Evolutionary conservation across 1,140 invertebrate genomes (phyloP), one percentile per base, ranked within the genome.

Genomic region (Lucilia cuprina): DNA sequence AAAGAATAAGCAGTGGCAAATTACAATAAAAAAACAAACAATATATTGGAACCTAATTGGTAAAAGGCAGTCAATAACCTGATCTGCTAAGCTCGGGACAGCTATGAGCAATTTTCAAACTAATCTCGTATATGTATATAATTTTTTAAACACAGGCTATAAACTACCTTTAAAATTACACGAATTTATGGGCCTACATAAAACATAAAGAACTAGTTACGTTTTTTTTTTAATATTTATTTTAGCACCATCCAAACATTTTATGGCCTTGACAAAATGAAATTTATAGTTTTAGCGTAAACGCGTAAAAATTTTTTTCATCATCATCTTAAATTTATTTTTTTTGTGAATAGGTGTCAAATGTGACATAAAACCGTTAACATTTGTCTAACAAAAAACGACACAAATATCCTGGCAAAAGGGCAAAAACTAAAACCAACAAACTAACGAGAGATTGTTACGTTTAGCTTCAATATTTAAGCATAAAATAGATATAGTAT

Each of bases 321-420:
- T 60, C 17, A 17, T 60, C 50, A 60, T 60, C 13, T 60, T 60
- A 12, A 17, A 17, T 21, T 21, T 70, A 21, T 80, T 41, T 80
- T 47, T 80, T 80, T 19, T 80, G 41, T 80, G 21, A 80, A 80
- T 80, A 80, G 77, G 77, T 80, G 77, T 80, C 77, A 80, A 80
- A 80, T 80, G 35, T 80, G 77, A 80, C 77, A 80, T 80, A 80
- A 80, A 80, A 80, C 77, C 77, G 77, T 80, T 80, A 80, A 80
- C 77, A 49, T 80, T 80, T 49, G 41, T 70, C 60, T 21, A 19
- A 70, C 13, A 70, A 70, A 70, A 70, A 70, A 70, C 25, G 3
- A 30, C 17, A 21, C n/a, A 19, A 21, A 17, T 60, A 10, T 41
- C 41, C 41, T 41, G 50, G 12, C 17, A 55, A 13, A n/a, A 55